Base-by-base conservation (phyloP, 2,888 invertebrate genomes). In the Pycnomerus fuliginosus region DNA sequence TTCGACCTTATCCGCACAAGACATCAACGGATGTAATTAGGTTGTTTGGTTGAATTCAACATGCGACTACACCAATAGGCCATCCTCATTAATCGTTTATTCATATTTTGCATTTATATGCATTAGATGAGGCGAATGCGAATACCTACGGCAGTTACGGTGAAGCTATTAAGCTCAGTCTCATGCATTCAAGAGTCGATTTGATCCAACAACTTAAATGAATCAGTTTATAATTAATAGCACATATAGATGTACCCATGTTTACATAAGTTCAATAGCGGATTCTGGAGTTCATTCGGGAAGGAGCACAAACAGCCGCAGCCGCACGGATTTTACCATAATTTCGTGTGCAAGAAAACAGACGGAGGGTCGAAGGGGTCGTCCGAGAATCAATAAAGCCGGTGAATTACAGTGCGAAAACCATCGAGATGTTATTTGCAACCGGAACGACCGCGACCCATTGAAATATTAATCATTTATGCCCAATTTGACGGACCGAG, bases 261-360 rank as follows among this genome's bases (percentile, higher is more conserved):
- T n/a, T n/a, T n/a, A n/a, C n/a, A n/a, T n/a, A n/a, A n/a, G n/a
- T n/a, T n/a, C n/a, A n/a, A n/a, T n/a, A n/a, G n/a, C n/a, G n/a
- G n/a, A n/a, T n/a, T n/a, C n/a, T n/a, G n/a, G n/a, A n/a, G n/a
- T 32, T 28, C 32, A 27, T 33, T 41, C 14, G 16, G 34, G 41
- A 29, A 22, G 40, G 40, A 44, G 46, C 38, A 45, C 36, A 44
- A 37, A 32, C 34, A 24, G 29, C 29, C 35, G 28, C 47, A 39
- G 42, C 44, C 47, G 36, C 28, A 22, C 29, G 27, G 40, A 29
- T 36, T 43, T 46, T 43, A 47, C 35, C 40, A 43, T 35, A 44
- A 46, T 44, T 47, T n/a, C n/a, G n/a, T 34, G 40, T 34, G 34
- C 22, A 27, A 38, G 46, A 47, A 46, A 47, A 50, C 50, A 44